A percentile compares a stretch with the other conserved stretches of the same genome.
These are phyloP conservation scores for Betta splendens DNA, from an alignment of 2,797 vertebrate genomes.

Conservation along the genomic window DNA sequence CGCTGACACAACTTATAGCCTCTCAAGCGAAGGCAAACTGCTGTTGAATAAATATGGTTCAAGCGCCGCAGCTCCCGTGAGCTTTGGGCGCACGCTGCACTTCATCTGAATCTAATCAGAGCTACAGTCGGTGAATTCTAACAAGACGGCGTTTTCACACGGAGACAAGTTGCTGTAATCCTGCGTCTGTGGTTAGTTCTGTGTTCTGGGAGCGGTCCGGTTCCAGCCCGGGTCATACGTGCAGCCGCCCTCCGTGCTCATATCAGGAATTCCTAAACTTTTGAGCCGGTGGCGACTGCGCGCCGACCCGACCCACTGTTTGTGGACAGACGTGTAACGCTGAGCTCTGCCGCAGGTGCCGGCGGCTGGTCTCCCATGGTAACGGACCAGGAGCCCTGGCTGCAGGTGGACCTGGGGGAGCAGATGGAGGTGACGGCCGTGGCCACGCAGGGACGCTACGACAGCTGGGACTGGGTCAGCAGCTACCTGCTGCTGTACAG, in stretches of 20 bases:
- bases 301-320: constrained; percentile 11
- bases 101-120: constrained; percentile 15
- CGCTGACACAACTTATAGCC: neutral
- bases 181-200: neutral
- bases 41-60: constrained; percentile 14
- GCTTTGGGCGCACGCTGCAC: neutral
- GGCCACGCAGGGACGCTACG: constrained; percentile 91
- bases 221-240: neutral
- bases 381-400: constrained; percentile 89
- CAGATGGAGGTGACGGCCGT: constrained; percentile 91
- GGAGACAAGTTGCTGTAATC: neutral
- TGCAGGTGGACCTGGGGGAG: constrained; percentile 93
- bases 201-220: neutral
- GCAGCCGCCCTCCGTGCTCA: neutral
- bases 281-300: constrained; percentile 6
- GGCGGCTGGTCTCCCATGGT: constrained; percentile 94
- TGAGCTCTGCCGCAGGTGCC: constrained; percentile 79
- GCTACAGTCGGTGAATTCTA: neutral
- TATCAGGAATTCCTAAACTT: neutral
- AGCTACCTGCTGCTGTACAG: constrained; percentile 92
- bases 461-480: constrained; percentile 95
- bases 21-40: constrained; percentile 1
- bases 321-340: neutral
- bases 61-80: neutral
- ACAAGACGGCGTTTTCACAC: neutral